Percentiles rank a stretch among this genome's conserved stretches.
These are phyloP conservation scores for human DNA, from an alignment of 2,113 vertebrate species.

Conservation along the genomic window GRCh38 chr13:59126501-59127000, in stretches of 20 bases:
- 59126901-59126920: background rate
- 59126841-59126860: background rate
- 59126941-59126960: background rate
- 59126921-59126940: background rate
- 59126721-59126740: background rate
- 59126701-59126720: background rate
- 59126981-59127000: background rate
- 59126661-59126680: background rate
- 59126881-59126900: background rate
- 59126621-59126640: background rate
- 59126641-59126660: background rate
- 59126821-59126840: background rate
- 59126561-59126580: background rate
- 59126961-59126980: background rate
- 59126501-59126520: background rate
- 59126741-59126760: background rate
- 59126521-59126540: background rate
- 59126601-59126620: background rate
- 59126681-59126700: background rate
- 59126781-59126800: background rate
- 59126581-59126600: background rate
- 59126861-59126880: background rate
- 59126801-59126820: background rate
- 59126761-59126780: background rate
- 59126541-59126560: background rate